phyloP scores from a whole-genome alignment of 2,113 vertebrate genomes.

The Scomber scombrus region DNA sequence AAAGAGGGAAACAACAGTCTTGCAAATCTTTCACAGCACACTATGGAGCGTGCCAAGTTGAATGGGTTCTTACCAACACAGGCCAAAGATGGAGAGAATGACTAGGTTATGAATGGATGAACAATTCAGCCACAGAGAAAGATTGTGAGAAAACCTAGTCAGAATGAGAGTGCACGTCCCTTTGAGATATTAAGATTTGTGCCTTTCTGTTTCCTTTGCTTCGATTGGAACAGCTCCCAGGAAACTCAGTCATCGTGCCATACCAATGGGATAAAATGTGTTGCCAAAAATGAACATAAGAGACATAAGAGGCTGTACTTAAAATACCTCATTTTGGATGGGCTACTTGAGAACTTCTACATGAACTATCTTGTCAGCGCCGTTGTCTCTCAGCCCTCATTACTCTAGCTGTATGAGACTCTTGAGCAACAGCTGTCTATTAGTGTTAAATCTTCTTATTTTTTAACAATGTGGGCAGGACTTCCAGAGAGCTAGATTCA shows the following conservation, averaged over 20 bases:
- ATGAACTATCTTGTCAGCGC: conserved; percentile 38
- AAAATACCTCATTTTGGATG: conserved; percentile 70
- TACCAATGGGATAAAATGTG: conserved; percentile 62
- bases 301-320: conserved; percentile 53
- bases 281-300: conserved; percentile 81
- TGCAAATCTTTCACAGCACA: conserved; percentile 86
- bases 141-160: conserved; percentile 39
- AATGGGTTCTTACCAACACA: conserved; percentile 86
- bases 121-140: conserved; percentile 75
- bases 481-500: conserved; percentile 37
- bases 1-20: conserved; percentile 90
- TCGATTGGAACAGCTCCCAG: conserved; percentile 61
- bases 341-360: conserved; percentile 34
- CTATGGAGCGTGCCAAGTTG: conserved; percentile 84
- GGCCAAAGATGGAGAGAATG: conserved; percentile 89
- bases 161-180: conserved; percentile 40
- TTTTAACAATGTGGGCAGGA: conserved; percentile 48
- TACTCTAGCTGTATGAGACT: neutral
- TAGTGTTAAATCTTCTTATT: conserved; percentile 45
- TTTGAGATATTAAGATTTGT: conserved; percentile 79
- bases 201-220: conserved; percentile 83
- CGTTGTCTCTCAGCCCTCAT: conserved; percentile 19
- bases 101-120: conserved; percentile 82
- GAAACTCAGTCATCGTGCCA: conserved; percentile 76
- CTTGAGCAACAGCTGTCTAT: conserved; percentile 17